Evolutionary conservation across 1,140 invertebrate species (phyloP).

Genomic region (Philaenus spumarius): DNA sequence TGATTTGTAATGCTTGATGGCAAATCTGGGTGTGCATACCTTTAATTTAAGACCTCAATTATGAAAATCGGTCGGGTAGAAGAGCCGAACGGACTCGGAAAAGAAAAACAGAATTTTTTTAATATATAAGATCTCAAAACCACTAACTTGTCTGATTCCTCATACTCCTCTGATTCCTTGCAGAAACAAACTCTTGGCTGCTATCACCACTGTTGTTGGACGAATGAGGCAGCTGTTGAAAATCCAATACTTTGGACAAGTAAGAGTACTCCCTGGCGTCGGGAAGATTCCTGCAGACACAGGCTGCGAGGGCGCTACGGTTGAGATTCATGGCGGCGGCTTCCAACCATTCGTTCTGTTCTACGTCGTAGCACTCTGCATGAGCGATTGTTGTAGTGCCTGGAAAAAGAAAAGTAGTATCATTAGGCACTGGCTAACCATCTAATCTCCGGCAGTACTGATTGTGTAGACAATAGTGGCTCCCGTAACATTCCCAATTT

Average conservation of each 20-base stretch:
- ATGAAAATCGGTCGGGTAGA: too few relatives aligned
- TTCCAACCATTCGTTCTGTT: conserved; percentile 59
- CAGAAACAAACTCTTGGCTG: too few relatives aligned
- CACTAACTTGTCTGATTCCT: too few relatives aligned
- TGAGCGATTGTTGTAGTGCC: conserved; percentile 53
- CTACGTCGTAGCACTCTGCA: conserved; percentile 65
- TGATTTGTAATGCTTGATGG: too few relatives aligned
- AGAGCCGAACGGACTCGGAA: too few relatives aligned
- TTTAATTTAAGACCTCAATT: too few relatives aligned
- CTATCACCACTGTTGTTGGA: too few relatives aligned
- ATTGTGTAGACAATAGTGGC: background rate
- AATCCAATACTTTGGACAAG: conserved; percentile 6
- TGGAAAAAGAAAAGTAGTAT: background rate
- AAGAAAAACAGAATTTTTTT: too few relatives aligned
- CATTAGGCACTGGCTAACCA: background rate
- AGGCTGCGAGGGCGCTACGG: conserved; percentile 56
- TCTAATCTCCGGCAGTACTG: background rate
- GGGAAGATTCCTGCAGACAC: conserved; percentile 49
- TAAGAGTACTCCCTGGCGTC: conserved; percentile 47
- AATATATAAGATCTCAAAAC: too few relatives aligned
- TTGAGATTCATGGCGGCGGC: conserved; percentile 62
- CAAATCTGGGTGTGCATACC: too few relatives aligned
- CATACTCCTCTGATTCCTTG: too few relatives aligned
- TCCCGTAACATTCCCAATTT: background rate
- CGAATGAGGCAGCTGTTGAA: too few relatives aligned